Percentiles rank a stretch among this genome's conserved stretches.
These are phyloP conservation scores for Pluvianellus socialis DNA, from an alignment of 2,113 vertebrate species.

Conservation along the genomic window DNA sequence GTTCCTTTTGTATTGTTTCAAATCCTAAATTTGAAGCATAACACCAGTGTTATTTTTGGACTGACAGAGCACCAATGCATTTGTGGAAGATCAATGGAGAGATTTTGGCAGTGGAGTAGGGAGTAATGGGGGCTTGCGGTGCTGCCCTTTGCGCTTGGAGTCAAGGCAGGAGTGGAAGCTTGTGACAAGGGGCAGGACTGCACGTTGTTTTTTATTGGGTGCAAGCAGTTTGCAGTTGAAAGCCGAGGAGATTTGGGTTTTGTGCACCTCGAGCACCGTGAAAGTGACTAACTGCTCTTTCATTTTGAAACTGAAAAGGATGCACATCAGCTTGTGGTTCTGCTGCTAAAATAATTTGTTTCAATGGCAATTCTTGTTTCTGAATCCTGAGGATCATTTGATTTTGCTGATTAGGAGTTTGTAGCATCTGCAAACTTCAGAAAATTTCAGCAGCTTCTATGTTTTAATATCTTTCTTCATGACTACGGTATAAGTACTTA, in stretches of 20 bases:
- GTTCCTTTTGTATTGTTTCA: conserved; percentile 24
- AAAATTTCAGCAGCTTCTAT: background rate
- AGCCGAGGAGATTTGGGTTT: background rate
- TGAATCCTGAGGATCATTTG: background rate
- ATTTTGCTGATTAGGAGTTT: background rate
- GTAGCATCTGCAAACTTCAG: background rate
- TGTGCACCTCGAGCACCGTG: background rate
- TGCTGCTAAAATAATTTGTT: background rate
- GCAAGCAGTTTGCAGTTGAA: background rate
- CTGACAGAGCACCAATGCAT: background rate
- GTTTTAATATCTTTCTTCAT: background rate
- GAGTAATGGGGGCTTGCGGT: background rate
- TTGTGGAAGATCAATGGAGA: background rate
- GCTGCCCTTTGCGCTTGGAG: background rate
- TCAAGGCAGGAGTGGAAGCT: background rate
- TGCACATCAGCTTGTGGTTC: background rate
- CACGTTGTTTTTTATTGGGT: background rate
- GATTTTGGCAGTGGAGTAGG: background rate
- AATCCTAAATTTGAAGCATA: conserved; percentile 10
- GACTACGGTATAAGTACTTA: background rate
- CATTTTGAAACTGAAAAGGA: conserved; percentile 11
- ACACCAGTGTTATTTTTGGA: conserved; percentile 9
- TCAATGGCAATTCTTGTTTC: background rate
- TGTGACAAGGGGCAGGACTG: background rate
- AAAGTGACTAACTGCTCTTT: background rate